These are phyloP conservation scores for Drosophila sp. DNA, from an alignment of 1,140 invertebrate species.

Conservation along the genomic window DNA sequence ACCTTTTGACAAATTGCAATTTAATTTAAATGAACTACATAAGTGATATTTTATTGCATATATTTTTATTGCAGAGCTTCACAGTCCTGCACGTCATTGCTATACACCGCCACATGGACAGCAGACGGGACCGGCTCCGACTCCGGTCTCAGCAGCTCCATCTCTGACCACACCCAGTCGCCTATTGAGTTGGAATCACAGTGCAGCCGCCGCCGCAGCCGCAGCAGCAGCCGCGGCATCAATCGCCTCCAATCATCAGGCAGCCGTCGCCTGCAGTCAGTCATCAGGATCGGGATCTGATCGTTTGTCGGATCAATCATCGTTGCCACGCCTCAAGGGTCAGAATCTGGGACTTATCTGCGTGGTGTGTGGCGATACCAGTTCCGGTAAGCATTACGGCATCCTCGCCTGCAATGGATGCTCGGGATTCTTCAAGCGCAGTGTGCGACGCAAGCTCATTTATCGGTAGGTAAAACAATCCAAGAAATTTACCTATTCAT, in stretches of 20 bases:
- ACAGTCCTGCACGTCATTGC: conserved; percentile 62
- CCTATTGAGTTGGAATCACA: conserved; percentile 66
- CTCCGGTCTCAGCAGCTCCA: conserved; percentile 7
- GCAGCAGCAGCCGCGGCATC: conserved; percentile 65
- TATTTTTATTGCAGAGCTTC: conserved; percentile 53
- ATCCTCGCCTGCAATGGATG: conserved; percentile 99
- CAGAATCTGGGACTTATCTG: conserved; percentile 91
- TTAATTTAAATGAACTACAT: conserved; percentile 83
- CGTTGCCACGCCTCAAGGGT: conserved; percentile 70
- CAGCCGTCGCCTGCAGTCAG: conserved; percentile 45
- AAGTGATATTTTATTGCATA: conserved; percentile 78
- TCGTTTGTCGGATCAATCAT: conserved; percentile 22
- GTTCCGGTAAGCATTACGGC: conserved; percentile 98
- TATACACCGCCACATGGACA: conserved; percentile 52
- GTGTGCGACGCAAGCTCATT: conserved; percentile 97
- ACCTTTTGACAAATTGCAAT: conserved; percentile 73
- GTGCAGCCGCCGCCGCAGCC: conserved; percentile 68
- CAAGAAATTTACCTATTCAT: no score
- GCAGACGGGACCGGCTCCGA: conserved; percentile 22
- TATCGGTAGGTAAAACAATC: conserved; percentile 95
- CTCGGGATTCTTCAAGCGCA: conserved; percentile 99
- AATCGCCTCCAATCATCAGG: conserved; percentile 41
- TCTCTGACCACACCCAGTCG: conserved; percentile 34
- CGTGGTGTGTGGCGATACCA: conserved; percentile 98
- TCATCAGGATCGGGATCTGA: neutral